Base-by-base conservation (phyloP, 2,113 vertebrate genomes). In the Anarhynchus alexandrinus region DNA sequence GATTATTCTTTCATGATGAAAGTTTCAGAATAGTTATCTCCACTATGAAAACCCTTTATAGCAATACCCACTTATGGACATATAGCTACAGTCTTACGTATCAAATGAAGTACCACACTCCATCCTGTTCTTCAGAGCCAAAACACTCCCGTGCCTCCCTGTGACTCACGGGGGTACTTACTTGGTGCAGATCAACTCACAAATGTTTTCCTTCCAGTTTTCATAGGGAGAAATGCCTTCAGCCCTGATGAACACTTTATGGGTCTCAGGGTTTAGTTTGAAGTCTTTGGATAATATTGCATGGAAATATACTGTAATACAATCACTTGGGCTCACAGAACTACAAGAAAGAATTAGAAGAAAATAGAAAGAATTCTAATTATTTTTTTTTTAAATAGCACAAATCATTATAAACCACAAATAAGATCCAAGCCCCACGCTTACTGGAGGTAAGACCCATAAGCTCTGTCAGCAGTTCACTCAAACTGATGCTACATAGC, bases 241-340 rank as follows among this genome's bases (percentile, higher is more conserved):
- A 2, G 96, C 99, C 38, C 58, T 94, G 86, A 99, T 77, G 13
- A 98, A 98, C 3, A 99, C 93, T 4, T 1, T 84, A 40, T 99
- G 97, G 10, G 47, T 27, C 0, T 36, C 0, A 0, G 93, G 90
- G 88, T 98, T 36, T n/a, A 99, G 90, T 15, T 89, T 96, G 67
- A 99, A 99, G 81, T 99, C 84, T 15, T 98, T 98, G 7, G 99
- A 99, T 1, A 99, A 67, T 77, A 99, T 90, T 0, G 99, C 99
- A 14, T 99, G 99, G 95, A 99, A 99, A 91, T 98, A 99, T 8
- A 99, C 98, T 1, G 66, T 98, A 67, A 99, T 76, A 4, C 96
- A 97, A 20, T 96, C 88, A 2, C 0, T 16, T 3, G 5, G 72
- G 38, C n/a, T 54, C 62, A 66, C 72, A 3, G 38, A 12, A 7